These are phyloP conservation scores for Drosophila truncata DNA, from an alignment of 1,140 invertebrate species.

Conservation along the genomic window DNA sequence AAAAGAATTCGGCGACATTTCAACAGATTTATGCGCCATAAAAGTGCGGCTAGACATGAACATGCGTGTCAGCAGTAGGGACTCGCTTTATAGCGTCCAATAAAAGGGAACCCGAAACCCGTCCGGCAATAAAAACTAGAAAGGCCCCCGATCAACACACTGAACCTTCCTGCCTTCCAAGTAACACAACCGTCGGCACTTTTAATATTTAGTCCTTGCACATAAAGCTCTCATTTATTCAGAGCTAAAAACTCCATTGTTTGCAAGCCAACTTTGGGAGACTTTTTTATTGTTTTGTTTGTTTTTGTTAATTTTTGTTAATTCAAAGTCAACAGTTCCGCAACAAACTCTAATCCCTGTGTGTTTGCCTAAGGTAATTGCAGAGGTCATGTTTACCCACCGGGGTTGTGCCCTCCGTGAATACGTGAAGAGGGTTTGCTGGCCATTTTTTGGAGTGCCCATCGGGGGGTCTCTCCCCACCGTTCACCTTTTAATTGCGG, in stretches of 20 bases:
- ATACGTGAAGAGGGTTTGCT: constrained; percentile 37
- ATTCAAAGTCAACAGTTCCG: constrained; percentile 72
- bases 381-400: constrained; percentile 58
- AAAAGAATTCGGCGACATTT: constrained; percentile 58
- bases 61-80: constrained; percentile 26
- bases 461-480: background rate
- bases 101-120: constrained; percentile 44
- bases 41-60: constrained; percentile 62
- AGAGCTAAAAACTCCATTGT: constrained; percentile 37
- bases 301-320: constrained; percentile 63
- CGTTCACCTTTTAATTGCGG: constrained; percentile 63
- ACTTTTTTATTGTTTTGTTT: constrained; percentile 21
- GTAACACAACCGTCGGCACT: background rate
- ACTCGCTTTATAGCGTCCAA: constrained; percentile 62
- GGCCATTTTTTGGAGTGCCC: constrained; percentile 8
- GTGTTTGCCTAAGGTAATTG: constrained; percentile 72
- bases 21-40: constrained; percentile 73
- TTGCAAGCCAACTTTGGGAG: constrained; percentile 17
- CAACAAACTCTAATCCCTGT: constrained; percentile 42
- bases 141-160: constrained; percentile 30
- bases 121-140: constrained; percentile 29
- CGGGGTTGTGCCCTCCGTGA: constrained; percentile 53
- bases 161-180: background rate
- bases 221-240: constrained; percentile 4
- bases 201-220: constrained; percentile 35